Evolutionary conservation across 2,888 invertebrate species (phyloP).

Genomic region (Selenia dentaria): DNA sequence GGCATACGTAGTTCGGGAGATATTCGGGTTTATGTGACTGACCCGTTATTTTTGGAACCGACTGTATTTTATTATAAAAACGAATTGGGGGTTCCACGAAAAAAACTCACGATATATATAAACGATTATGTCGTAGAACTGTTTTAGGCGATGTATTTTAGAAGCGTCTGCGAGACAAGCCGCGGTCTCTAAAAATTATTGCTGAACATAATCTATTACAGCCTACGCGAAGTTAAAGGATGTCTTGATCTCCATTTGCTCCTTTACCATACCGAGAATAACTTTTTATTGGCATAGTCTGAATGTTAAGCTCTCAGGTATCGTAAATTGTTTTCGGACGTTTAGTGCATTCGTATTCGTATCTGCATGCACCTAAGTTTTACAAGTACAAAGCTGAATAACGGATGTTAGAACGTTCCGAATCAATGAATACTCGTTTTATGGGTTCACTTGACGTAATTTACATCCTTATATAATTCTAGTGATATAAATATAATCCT

Average conservation of each 20-base stretch:
- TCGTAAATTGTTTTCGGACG: constrained; percentile 49
- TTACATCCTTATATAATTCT: constrained; percentile 22
- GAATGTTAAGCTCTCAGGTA: constrained; percentile 44
- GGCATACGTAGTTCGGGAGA: too few species aligned
- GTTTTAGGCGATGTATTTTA: too few species aligned
- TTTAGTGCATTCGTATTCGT: constrained; percentile 45
- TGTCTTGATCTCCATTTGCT: constrained; percentile 43
- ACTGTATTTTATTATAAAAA: too few species aligned
- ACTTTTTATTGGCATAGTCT: constrained; percentile 46
- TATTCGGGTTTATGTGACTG: too few species aligned
- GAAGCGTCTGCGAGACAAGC: too few species aligned
- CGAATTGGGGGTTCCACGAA: too few species aligned
- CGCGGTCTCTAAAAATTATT: too few species aligned
- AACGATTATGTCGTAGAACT: too few species aligned
- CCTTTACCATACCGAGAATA: constrained; percentile 41
- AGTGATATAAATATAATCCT: too few species aligned
- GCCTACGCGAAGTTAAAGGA: constrained; percentile 32
- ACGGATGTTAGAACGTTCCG: constrained; percentile 41
- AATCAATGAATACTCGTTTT: constrained; percentile 45
- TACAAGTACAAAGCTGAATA: constrained; percentile 44
- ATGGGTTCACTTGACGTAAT: constrained; percentile 32
- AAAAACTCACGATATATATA: too few species aligned
- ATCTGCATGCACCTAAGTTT: constrained; percentile 42
- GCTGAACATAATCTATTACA: constrained; percentile 8
- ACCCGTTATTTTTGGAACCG: too few species aligned